A percentile compares a stretch with the other conserved stretches of the same genome.
phyloP scores from a whole-genome alignment of 2,113 vertebrate species.

The Xiphias gladius region DNA sequence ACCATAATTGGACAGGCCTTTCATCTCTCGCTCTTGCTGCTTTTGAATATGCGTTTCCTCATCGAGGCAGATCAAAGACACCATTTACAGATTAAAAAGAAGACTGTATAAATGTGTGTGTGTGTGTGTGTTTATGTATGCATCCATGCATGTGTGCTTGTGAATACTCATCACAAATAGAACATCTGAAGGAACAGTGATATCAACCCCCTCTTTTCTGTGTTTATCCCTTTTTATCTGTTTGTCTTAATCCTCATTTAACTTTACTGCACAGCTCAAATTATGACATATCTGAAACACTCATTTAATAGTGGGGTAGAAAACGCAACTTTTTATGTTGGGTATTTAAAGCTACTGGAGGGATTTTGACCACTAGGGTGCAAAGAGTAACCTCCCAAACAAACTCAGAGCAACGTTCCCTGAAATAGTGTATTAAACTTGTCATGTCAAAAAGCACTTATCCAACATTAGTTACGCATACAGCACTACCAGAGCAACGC shows the following conservation, averaged over 20 bases:
- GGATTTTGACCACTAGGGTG: slow-evolving; percentile 13
- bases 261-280: slow-evolving; percentile 6
- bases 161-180: slow-evolving; percentile 41
- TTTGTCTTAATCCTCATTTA: slow-evolving; percentile 55
- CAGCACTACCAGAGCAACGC: not conserved
- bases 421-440: not conserved
- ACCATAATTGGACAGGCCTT: slow-evolving; percentile 72
- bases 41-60: slow-evolving; percentile 71
- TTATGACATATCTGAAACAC: slow-evolving; percentile 25
- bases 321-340: not conserved
- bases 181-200: slow-evolving; percentile 56
- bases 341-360: slow-evolving; percentile 8
- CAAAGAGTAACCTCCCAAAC: not conserved
- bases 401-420: not conserved
- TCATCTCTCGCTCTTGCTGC: slow-evolving; percentile 64
- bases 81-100: slow-evolving; percentile 72
- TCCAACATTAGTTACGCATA: too few relatives aligned
- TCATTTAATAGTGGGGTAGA: not conserved
- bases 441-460: not conserved
- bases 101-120: slow-evolving; percentile 34
- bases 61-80: slow-evolving; percentile 76
- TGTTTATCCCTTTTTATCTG: slow-evolving; percentile 56
- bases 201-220: slow-evolving; percentile 31
- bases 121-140: slow-evolving; percentile 20
- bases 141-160: slow-evolving; percentile 12